A percentile compares a stretch with the other conserved stretches of the same genome.
These are phyloP conservation scores for Eustalomyia histrio DNA, from an alignment of 2,888 invertebrate genomes.

Conservation along the genomic window DNA sequence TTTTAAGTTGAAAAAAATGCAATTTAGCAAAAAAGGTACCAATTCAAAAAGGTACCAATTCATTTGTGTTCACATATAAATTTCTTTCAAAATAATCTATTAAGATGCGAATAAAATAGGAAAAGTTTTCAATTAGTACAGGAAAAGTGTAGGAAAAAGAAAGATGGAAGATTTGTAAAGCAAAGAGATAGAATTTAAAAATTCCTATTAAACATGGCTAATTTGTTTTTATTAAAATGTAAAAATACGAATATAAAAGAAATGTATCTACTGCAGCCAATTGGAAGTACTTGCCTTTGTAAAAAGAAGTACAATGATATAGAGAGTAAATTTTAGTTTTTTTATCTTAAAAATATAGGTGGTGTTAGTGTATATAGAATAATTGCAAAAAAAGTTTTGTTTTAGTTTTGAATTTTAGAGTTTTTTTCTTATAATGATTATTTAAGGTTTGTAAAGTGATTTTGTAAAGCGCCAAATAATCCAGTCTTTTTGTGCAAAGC, in stretches of 20 bases:
- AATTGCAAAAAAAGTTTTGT: conserved; percentile 35
- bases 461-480: conserved; percentile 74
- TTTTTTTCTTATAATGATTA: conserved; percentile 68
- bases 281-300: conserved; percentile 61
- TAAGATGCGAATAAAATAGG: too few relatives aligned
- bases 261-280: conserved; percentile 55
- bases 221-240: conserved; percentile 38
- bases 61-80: too few relatives aligned
- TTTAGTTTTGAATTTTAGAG: conserved; percentile 64
- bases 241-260: background rate
- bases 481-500: conserved; percentile 70
- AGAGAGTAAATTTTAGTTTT: conserved; percentile 48
- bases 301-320: conserved; percentile 60
- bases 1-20: too few relatives aligned
- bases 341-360: conserved; percentile 35
- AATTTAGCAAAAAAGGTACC: too few relatives aligned
- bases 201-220: conserved; percentile 45
- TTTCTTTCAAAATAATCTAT: too few relatives aligned
- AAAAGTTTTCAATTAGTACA: background rate
- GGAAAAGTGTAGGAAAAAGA: background rate
- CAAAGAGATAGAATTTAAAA: conserved; percentile 3
- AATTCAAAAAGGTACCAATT: too few relatives aligned
- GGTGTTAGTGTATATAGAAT: conserved; percentile 51
- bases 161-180: background rate
- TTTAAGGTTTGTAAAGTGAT: conserved; percentile 75